A percentile compares a stretch with the other conserved stretches of the same genome.
Conservation (phyloP, 2,888 invertebrate genomes). For the Lasioglossum villosulum region DNA sequence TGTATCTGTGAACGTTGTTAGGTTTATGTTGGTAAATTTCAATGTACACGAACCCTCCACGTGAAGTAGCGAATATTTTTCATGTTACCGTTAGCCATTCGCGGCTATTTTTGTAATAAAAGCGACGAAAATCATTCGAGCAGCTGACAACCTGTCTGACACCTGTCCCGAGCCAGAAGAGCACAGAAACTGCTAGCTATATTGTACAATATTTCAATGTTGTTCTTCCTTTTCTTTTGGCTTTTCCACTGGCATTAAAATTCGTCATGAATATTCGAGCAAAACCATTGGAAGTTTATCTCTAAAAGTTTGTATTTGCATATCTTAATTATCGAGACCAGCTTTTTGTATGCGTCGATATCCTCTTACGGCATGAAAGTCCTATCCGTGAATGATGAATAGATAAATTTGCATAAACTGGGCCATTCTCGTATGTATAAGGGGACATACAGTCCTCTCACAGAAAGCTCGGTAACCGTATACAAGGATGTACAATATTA, state of each 20-base stretch:
- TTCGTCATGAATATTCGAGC: neutral
- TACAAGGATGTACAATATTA: neutral
- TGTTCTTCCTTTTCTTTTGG: neutral
- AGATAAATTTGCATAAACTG: neutral
- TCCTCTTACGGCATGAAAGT: neutral
- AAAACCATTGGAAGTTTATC: neutral
- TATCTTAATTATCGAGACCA: neutral
- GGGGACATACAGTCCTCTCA: neutral
- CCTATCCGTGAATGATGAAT: neutral
- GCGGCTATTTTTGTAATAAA: conserved; percentile 34
- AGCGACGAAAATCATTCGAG: neutral
- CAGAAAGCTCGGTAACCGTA: no score
- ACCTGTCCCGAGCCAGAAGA: neutral
- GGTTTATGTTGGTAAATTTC: neutral
- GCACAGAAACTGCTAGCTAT: neutral
- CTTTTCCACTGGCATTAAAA: neutral
- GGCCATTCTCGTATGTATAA: neutral
- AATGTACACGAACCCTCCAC: neutral
- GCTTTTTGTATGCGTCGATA: neutral
- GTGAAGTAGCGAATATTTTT: conserved; percentile 2
- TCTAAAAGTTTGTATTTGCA: neutral
- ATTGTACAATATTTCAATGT: no score
- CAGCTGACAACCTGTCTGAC: neutral
- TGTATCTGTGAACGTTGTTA: conserved; percentile 1
- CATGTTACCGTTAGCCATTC: neutral